Evolutionary conservation across 2,113 vertebrate species (phyloP), one percentile per base, ranked within the genome.

Genomic region (Dipodomys stephensi): DNA sequence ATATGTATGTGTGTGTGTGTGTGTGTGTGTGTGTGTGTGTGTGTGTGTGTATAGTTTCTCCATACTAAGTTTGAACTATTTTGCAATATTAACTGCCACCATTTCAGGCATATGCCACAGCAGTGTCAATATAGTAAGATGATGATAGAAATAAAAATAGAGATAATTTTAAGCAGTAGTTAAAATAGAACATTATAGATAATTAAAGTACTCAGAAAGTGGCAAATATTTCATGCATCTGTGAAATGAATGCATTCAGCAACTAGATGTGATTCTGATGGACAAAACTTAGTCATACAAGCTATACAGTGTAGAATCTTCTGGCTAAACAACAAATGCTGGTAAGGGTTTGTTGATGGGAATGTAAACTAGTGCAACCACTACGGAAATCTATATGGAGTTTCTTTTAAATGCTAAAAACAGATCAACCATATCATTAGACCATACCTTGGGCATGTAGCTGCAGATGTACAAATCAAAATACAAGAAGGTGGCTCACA

Each of bases 1-100:
- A 20, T 8, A 19, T 72, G 2, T 23, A 60, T 69, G 76, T 80
- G 22, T 15, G 5, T 39, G 39, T 39, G 39, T 39, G 4, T 39
- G 39, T 39, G 39, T 39, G 39, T 39, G 39, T 39, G 39, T 39
- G 39, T 39, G 39, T 39, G 39, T 39, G 35, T 39, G 35, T 39
- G 39, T 39, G 39, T 39, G 39, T 39, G 39, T 39, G 39, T 39
- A 39, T 39, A 39, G 13, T 71, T 89, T 92, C 62, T 85, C 32
- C 77, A 18, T 78, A 53, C 23, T 64, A 86, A 82, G 67, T 89
- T 91, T 74, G 53, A 76, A n/a, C 79, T 69, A 28, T 83, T 88
- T 81, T 72, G n/a, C 16, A 83, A 71, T 15, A 84, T 44, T 71
- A 83, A 49, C 13, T 13, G 12, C 53, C 15, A 57, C 27, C 6